Evolutionary conservation across 2,888 invertebrate species (phyloP).

Genomic region (Campopleginae sp.): DNA sequence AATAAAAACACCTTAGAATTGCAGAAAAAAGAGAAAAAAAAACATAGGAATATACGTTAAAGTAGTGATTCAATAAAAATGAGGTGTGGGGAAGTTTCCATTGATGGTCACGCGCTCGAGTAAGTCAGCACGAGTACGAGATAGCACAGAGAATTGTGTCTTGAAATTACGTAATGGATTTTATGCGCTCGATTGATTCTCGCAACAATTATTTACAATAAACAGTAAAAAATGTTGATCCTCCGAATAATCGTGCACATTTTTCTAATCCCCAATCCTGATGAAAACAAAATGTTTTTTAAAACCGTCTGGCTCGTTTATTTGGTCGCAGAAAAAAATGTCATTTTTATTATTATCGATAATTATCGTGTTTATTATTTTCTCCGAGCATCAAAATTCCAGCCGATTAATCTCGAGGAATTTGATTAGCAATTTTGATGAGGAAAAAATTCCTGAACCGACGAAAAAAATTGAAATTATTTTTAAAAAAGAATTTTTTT

Average conservation of each 20-base stretch:
- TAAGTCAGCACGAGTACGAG: constrained; percentile 53
- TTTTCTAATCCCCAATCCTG: background rate
- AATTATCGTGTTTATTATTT: background rate
- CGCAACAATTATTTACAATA: background rate
- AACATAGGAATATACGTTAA: background rate
- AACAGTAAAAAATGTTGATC: too few species aligned
- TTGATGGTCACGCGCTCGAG: constrained; percentile 56
- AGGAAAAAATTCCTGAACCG: background rate
- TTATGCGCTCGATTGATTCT: constrained; percentile 19
- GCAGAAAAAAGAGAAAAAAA: background rate
- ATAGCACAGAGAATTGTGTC: constrained; percentile 52
- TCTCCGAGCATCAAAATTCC: background rate
- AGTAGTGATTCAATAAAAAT: constrained; percentile 22
- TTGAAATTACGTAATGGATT: constrained; percentile 58
- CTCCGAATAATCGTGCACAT: background rate
- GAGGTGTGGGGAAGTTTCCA: constrained; percentile 20
- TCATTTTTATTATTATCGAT: too few species aligned
- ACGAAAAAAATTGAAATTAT: background rate
- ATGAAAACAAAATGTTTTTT: too few species aligned
- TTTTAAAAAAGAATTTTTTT: background rate
- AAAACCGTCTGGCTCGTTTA: too few species aligned
- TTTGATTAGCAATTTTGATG: background rate
- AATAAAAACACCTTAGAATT: background rate
- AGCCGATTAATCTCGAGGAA: background rate
- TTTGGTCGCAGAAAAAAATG: background rate